Evolutionary conservation across 1,140 invertebrate species (phyloP).

Genomic region (Halictus rubicundus): DNA sequence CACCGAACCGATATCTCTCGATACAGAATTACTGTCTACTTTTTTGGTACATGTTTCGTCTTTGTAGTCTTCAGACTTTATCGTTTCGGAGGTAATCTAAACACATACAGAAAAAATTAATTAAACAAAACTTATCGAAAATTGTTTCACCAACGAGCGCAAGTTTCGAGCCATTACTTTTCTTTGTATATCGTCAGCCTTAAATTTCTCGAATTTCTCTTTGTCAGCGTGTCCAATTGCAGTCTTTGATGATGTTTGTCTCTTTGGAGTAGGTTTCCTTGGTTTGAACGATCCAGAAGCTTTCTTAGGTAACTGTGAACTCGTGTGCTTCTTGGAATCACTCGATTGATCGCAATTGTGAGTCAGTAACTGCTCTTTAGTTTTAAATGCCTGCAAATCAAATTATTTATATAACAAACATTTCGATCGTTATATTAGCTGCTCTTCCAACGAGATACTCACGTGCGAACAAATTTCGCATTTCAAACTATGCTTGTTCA

Average conservation of each 20-base stretch:
- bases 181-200: slow-evolving; percentile 72
- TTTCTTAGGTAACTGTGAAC: slow-evolving; percentile 76
- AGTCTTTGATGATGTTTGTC: slow-evolving; percentile 73
- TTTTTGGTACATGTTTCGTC: slow-evolving; percentile 53
- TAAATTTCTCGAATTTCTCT: slow-evolving; percentile 72
- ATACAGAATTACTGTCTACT: slow-evolving; percentile 49
- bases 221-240: slow-evolving; percentile 66
- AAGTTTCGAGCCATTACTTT: slow-evolving; percentile 58
- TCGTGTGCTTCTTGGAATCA: slow-evolving; percentile 73
- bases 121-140: neutral
- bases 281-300: slow-evolving; percentile 75
- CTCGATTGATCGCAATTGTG: slow-evolving; percentile 75
- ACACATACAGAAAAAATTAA: neutral
- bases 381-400: slow-evolving; percentile 72
- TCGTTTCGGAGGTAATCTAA: slow-evolving; percentile 56
- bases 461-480: slow-evolving; percentile 77
- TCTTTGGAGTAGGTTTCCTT: slow-evolving; percentile 75
- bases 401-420: neutral
- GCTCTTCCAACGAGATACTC: slow-evolving; percentile 46
- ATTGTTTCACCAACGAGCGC: neutral
- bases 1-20: slow-evolving; percentile 51
- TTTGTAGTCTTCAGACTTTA: slow-evolving; percentile 53
- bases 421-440: neutral
- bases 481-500: slow-evolving; percentile 76
- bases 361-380: slow-evolving; percentile 74